Base-by-base conservation (phyloP, 2,113 vertebrate species). In the Ophthalmotilapia sp. region DNA sequence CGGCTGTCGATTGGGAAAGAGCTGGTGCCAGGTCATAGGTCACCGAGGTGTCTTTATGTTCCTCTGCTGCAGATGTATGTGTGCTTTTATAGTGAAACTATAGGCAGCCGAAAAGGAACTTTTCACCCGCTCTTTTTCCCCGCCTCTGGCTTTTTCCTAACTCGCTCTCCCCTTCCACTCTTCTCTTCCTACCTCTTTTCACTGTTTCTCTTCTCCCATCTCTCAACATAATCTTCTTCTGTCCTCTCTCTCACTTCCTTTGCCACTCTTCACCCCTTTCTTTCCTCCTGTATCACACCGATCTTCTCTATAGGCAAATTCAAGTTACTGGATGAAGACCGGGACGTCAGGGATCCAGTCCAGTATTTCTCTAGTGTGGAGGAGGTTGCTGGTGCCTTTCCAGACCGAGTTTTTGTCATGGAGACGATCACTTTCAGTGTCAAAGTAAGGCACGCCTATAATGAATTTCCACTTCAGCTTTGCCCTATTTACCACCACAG, bases 371-470 rank as follows among this genome's bases (percentile, higher is more conserved):
- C 97, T 94, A 99, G 98, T 1, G 98, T 99, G 94, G 98, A 99
- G 93, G 98, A 99, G 92, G 98, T 99, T 88, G 99, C 99, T 60
- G 98, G 97, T 81, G 97, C 94, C 92, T 99, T 99, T 94, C 99
- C 99, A 0, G 98, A 99, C 88, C 97, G 99, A 0, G 97, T 99
- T 92, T 99, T 99, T 4, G 98, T 99, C 93, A 98, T 99, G 98
- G 99, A 99, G 95, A 97, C 97, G 85, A 98, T 99, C 95, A 98
- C 97, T 84, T 99, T 99, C 95, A 99, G 98, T 0, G 98, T 99
- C 85, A 99, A 99, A 98, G 98, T 91, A 47, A 55, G 75, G 45
- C 73, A 51, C 7, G 17, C 73, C 73, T 33, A 77, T 84, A 47
- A 81, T 9, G 38, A 53, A 45, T 47, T 86, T 51, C 11, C 42